Conservation (phyloP, 2,113 vertebrate species). For the Cephalophus harveyi region DNA sequence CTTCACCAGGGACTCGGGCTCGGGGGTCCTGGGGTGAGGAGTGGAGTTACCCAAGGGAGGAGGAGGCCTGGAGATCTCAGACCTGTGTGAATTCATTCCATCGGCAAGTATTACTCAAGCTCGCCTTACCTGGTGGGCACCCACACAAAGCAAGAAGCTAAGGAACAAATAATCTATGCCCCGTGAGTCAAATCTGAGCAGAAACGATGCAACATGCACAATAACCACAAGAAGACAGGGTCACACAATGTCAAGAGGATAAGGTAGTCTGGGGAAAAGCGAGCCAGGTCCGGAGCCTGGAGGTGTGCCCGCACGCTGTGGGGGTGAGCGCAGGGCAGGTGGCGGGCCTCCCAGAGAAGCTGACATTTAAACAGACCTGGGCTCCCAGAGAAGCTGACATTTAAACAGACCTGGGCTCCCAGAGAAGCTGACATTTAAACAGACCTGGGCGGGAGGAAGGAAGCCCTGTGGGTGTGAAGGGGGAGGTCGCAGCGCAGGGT, state of each 20-base stretch:
- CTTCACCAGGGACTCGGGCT: conserved; percentile 33
- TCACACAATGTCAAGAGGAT: fast-evolving
- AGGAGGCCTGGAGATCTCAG: conserved; percentile 32
- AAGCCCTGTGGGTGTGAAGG: background rate
- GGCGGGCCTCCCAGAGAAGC: background rate
- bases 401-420: background rate
- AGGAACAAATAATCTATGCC: background rate
- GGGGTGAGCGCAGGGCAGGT: background rate
- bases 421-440: background rate
- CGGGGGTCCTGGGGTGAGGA: background rate
- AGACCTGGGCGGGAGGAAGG: too few relatives aligned
- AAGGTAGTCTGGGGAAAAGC: fast-evolving
- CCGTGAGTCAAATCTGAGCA: background rate
- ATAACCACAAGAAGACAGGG: fast-evolving
- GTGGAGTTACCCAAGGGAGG: background rate
- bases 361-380: background rate
- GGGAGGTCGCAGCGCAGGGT: background rate
- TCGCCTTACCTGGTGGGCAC: fast-evolving
- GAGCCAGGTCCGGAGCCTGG: fast-evolving
- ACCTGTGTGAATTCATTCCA: conserved; percentile 17
- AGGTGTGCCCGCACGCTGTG: fast-evolving
- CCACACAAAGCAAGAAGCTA: background rate
- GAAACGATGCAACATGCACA: background rate
- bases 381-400: background rate
- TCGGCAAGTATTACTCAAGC: background rate